These are phyloP conservation scores for Synanceia verrucosa DNA, from an alignment of 2,797 vertebrate genomes.

Conservation along the genomic window DNA sequence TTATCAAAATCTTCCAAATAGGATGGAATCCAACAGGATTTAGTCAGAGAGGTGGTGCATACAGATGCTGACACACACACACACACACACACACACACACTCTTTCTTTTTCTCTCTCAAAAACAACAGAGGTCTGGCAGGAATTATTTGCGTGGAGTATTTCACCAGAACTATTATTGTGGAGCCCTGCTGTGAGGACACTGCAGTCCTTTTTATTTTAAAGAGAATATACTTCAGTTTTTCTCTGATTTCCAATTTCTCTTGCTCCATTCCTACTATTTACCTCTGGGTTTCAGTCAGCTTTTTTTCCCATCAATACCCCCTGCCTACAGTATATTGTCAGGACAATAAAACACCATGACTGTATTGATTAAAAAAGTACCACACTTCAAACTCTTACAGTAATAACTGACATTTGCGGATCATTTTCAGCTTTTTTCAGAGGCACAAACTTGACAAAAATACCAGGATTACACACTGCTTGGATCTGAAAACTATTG, in stretches of 20 bases:
- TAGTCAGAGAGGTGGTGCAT: constrained; percentile 37
- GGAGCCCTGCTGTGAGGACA: constrained; percentile 52
- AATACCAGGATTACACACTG: neutral
- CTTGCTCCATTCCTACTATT: constrained; percentile 3
- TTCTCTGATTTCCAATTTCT: constrained; percentile 25
- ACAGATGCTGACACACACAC: constrained; percentile 24
- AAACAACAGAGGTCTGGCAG: constrained; percentile 38
- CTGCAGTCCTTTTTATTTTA: constrained; percentile 47
- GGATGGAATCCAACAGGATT: constrained; percentile 64
- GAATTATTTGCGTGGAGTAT: constrained; percentile 50
- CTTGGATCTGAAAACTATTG: neutral
- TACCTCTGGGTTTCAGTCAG: constrained; percentile 39
- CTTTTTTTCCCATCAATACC: constrained; percentile 3
- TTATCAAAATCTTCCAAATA: constrained; percentile 61
- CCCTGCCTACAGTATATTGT: neutral
- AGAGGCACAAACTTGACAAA: neutral
- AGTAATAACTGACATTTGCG: constrained; percentile 21
- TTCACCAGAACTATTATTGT: constrained; percentile 49
- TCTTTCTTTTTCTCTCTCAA: constrained; percentile 3
- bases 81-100: neutral
- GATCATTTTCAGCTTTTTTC: neutral
- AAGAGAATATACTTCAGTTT: constrained; percentile 46
- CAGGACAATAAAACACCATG: neutral
- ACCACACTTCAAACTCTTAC: neutral
- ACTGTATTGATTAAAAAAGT: neutral